Percentiles rank a stretch among this genome's conserved stretches.
Conservation (phyloP, 2,797 vertebrate genomes). For the Pantherophis vulpinus region DNA sequence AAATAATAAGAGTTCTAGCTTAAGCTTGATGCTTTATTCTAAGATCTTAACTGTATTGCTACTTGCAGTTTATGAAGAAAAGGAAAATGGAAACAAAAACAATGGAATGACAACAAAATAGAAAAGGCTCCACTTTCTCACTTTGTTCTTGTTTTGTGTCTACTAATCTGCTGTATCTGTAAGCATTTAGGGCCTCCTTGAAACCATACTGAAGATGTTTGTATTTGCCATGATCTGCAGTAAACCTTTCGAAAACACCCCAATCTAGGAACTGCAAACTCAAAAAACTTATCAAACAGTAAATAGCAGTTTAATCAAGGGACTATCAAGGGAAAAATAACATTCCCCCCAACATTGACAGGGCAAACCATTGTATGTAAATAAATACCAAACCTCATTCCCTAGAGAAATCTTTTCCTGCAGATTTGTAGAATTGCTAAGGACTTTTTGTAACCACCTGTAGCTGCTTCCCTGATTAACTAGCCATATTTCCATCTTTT, state of each 20-base stretch:
- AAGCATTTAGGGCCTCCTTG: not conserved
- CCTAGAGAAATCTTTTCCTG: not conserved
- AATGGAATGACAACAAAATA: not conserved
- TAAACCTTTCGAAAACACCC: not conserved
- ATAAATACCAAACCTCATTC: not conserved
- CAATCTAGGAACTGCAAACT: not conserved
- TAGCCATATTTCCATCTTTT: not conserved
- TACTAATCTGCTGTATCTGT: not conserved
- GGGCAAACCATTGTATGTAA: no score
- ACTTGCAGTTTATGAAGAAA: not conserved
- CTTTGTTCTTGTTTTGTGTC: not conserved
- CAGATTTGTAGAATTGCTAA: not conserved
- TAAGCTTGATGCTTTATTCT: not conserved
- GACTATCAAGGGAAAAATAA: no score
- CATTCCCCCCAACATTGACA: no score
- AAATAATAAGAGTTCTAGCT: not conserved
- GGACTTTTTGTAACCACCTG: not conserved
- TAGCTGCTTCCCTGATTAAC: not conserved
- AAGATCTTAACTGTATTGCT: not conserved
- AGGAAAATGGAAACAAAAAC: accelerated
- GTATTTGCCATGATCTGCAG: not conserved
- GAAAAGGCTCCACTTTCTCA: not conserved
- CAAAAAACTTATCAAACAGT: no score
- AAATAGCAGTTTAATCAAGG: no score
- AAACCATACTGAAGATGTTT: not conserved